Conservation (phyloP, 1,140 invertebrate species). For the Contarinia nasturtii region DNA sequence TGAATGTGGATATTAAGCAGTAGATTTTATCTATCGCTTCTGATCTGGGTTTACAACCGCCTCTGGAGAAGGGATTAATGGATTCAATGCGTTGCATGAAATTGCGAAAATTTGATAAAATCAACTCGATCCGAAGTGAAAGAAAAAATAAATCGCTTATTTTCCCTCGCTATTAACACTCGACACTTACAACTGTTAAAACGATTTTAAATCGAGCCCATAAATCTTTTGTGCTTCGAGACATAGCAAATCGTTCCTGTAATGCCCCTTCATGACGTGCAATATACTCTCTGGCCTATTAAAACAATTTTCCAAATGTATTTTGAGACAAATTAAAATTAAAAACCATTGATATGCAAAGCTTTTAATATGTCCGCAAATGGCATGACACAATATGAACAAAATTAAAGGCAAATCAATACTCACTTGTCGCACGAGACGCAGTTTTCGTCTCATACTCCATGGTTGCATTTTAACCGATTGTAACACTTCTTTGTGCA, state of each 20-base stretch:
- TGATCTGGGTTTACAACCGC: too few relatives aligned
- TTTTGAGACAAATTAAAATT: slow-evolving; percentile 1
- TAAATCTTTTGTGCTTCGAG: slow-evolving; percentile 62
- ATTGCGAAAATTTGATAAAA: too few relatives aligned
- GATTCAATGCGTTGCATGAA: too few relatives aligned
- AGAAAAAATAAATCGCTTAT: too few relatives aligned
- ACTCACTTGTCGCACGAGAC: slow-evolving; percentile 50
- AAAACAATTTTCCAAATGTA: slow-evolving; percentile 2
- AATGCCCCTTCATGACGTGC: slow-evolving; percentile 74
- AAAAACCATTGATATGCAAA: background rate
- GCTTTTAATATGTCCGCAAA: background rate
- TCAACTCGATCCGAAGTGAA: background rate
- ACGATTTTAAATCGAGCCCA: slow-evolving; percentile 63
- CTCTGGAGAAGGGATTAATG: too few relatives aligned
- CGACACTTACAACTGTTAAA: slow-evolving; percentile 41
- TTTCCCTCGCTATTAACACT: background rate
- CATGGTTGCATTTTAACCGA: slow-evolving; percentile 79
- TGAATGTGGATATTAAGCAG: too few relatives aligned
- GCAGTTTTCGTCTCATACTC: slow-evolving; percentile 68
- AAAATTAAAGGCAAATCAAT: background rate
- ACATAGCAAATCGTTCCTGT: slow-evolving; percentile 77
- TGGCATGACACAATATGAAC: background rate
- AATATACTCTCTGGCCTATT: slow-evolving; percentile 63
- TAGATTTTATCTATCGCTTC: too few relatives aligned
- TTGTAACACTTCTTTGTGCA: slow-evolving; percentile 84